These are phyloP conservation scores for Aphidius ervi DNA, from an alignment of 1,140 invertebrate genomes.

Conservation along the genomic window DNA sequence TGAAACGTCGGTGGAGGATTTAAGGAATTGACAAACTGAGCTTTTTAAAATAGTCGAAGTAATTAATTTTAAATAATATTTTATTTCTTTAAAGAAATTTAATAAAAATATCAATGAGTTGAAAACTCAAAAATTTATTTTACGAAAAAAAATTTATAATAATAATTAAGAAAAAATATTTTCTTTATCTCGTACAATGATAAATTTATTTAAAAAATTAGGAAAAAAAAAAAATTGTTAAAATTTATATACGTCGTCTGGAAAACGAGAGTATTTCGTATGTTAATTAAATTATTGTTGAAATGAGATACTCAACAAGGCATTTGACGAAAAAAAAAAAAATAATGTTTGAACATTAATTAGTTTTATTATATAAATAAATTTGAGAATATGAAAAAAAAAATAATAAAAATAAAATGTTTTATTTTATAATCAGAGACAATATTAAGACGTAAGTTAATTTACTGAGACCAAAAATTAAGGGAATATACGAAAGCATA, in stretches of 20 bases:
- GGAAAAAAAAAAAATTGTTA: background rate
- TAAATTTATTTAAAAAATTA: background rate
- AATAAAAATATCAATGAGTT: constrained; percentile 1
- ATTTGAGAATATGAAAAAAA: background rate
- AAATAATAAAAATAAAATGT: constrained; percentile 17
- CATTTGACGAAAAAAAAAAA: background rate
- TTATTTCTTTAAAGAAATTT: constrained; percentile 1
- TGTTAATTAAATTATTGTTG: no score
- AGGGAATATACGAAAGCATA: constrained; percentile 27
- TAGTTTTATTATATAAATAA: no score
- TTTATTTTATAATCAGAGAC: constrained; percentile 35
- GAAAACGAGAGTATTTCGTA: no score
- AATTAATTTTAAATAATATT: constrained; percentile 8
- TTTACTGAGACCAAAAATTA: constrained; percentile 47
- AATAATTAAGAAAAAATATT: background rate
- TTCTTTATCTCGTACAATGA: no score
- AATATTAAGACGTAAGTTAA: constrained; percentile 48
- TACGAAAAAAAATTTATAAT: background rate
- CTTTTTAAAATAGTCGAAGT: background rate
- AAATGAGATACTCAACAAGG: no score
- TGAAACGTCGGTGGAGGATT: background rate
- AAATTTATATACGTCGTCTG: no score
- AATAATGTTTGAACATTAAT: no score
- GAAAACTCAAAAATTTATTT: background rate
- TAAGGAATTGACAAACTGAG: background rate